Conservation (phyloP, 1,140 invertebrate genomes). For the Cephus cinctus region DNA sequence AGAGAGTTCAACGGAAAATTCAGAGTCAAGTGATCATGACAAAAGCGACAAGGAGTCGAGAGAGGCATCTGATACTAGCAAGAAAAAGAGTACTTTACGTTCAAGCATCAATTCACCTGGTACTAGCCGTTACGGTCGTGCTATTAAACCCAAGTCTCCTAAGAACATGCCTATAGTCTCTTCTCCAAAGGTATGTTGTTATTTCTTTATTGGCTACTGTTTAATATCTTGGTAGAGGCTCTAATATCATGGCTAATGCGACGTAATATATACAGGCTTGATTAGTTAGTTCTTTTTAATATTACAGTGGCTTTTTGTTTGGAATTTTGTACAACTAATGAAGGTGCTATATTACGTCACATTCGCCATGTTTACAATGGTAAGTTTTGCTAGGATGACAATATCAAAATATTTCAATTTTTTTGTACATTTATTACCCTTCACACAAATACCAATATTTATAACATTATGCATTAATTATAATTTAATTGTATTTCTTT, state of each 20-base stretch:
- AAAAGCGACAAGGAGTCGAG: background rate
- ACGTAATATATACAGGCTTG: background rate
- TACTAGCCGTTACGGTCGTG: slow-evolving; percentile 18
- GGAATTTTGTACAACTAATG: too few species aligned
- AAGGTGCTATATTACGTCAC: too few species aligned
- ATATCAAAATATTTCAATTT: too few species aligned
- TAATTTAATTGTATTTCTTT: too few species aligned
- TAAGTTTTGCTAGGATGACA: too few species aligned
- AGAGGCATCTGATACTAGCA: background rate
- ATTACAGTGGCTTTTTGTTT: background rate
- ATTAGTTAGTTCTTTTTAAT: background rate
- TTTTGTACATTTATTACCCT: too few species aligned
- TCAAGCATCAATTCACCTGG: background rate
- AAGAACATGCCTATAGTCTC: slow-evolving; percentile 2
- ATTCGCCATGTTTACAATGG: too few species aligned
- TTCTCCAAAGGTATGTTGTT: slow-evolving; percentile 18
- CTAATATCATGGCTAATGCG: background rate
- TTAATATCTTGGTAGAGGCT: background rate
- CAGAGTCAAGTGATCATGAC: background rate
- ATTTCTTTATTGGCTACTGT: background rate
- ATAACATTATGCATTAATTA: too few species aligned
- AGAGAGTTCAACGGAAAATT: background rate
- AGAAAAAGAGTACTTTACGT: background rate
- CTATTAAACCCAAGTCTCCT: slow-evolving; percentile 18
- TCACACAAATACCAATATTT: too few species aligned